Conservation (phyloP, 2,888 invertebrate genomes). For the Nomada hirtipes region DNA sequence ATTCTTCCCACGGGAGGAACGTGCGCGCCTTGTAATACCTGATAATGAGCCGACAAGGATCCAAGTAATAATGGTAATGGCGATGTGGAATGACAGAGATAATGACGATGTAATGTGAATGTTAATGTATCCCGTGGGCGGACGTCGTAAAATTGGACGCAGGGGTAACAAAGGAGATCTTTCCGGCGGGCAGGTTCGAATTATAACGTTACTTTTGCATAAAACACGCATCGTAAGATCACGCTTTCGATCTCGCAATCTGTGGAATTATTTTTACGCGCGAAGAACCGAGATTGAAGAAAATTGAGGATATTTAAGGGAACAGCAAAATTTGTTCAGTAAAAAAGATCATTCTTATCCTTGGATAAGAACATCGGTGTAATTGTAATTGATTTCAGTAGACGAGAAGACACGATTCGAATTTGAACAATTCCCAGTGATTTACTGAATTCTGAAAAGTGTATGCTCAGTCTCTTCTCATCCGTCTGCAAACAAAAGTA, state of each 20-base stretch:
- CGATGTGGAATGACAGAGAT: constrained; percentile 59
- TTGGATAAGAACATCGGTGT: neutral
- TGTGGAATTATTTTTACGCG: constrained; percentile 11
- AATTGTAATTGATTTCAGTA: neutral
- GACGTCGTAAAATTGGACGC: constrained; percentile 54
- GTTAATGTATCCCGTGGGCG: constrained; percentile 61
- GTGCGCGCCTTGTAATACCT: constrained; percentile 60
- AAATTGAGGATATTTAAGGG: too few species aligned
- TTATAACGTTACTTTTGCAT: constrained; percentile 48
- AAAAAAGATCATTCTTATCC: neutral
- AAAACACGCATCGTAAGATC: constrained; percentile 35
- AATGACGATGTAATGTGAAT: constrained; percentile 62
- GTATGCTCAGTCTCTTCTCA: too few species aligned
- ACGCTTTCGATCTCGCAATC: constrained; percentile 7
- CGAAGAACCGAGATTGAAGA: neutral
- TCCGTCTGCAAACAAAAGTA: too few species aligned
- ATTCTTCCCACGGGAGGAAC: constrained; percentile 61
- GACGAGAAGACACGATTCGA: neutral
- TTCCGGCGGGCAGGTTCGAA: constrained; percentile 26
- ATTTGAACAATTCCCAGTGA: neutral
- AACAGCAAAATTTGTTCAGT: neutral
- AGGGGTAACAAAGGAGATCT: constrained; percentile 48
- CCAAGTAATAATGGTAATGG: constrained; percentile 62
- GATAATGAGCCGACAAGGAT: constrained; percentile 63
- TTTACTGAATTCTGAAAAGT: neutral